phyloP scores from a whole-genome alignment of 2,113 vertebrate genomes.

The Alligator mississippiensis region DNA sequence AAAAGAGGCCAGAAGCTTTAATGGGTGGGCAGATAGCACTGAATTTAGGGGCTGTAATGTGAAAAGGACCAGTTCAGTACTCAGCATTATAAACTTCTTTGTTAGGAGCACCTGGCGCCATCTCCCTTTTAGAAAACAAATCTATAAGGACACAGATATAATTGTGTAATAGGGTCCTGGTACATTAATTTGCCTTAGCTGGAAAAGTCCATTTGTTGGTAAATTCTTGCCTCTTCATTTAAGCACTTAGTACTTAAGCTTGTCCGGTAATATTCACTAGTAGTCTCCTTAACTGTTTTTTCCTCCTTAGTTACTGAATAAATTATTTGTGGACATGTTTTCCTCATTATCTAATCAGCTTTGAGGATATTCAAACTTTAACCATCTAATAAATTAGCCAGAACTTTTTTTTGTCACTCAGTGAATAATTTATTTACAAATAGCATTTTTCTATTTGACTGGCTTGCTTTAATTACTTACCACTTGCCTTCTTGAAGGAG shows the following conservation, averaged over 20 bases:
- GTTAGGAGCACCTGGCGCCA: neutral
- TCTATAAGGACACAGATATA: neutral
- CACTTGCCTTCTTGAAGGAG: neutral
- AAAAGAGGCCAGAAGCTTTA: neutral
- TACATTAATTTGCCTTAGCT: fast-evolving
- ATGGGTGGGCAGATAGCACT: neutral
- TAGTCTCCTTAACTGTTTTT: slow-evolving; percentile 5
- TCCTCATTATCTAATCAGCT: slow-evolving; percentile 46
- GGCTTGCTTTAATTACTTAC: slow-evolving; percentile 18
- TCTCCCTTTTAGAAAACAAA: too few species aligned
- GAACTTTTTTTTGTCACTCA: neutral
- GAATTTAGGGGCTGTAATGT: fast-evolving
- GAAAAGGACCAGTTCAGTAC: neutral
- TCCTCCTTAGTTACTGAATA: slow-evolving; percentile 24
- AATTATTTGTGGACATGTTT: slow-evolving; percentile 50
- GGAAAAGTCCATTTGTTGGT: fast-evolving
- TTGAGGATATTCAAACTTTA: slow-evolving; percentile 42
- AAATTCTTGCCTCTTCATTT: neutral
- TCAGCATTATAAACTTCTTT: neutral
- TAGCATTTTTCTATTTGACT: neutral
- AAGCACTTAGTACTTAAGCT: neutral
- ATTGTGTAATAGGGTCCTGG: neutral
- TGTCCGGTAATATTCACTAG: neutral
- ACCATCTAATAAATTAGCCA: slow-evolving; percentile 42
- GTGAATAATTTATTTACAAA: neutral